Base-by-base conservation (phyloP, 2,888 invertebrate species). In the Priapulus caudatus region DNA sequence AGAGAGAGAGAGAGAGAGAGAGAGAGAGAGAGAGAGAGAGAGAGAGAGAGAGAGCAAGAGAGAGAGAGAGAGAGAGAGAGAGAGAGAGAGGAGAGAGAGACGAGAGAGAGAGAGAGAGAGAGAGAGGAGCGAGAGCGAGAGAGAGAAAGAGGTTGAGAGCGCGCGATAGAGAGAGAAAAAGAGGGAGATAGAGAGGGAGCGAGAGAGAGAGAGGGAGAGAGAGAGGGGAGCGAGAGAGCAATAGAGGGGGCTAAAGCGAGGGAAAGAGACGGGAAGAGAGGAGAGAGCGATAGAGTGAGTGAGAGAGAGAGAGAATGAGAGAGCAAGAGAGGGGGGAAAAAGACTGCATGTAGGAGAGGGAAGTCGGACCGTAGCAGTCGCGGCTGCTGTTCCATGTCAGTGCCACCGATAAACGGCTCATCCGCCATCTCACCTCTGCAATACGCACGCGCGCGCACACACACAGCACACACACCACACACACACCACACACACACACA, bases 1-100 rank as follows among this genome's bases (percentile, higher is more conserved):
- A 33, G 33, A 33, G 33, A 33, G 33, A 33, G 33, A 33, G 33
- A 33, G 33, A n/a, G n/a, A n/a, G n/a, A n/a, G n/a, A n/a, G n/a
- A n/a, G n/a, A n/a, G n/a, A n/a, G n/a, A n/a, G n/a, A n/a, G n/a
- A n/a, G n/a, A n/a, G n/a, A n/a, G n/a, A n/a, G n/a, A n/a, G n/a
- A n/a, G n/a, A n/a, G n/a, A n/a, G n/a, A n/a, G n/a, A n/a, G n/a
- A n/a, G n/a, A n/a, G n/a, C n/a, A n/a, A n/a, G 33, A 33, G 33
- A 33, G 33, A 33, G 33, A 33, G 33, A 33, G 33, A 33, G 33
- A 33, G 33, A 33, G 33, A 33, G 33, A 33, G 33, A 33, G 33
- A 33, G 33, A 33, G 33, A 33, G 33, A 33, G 33, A 33, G 33
- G n/a, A n/a, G n/a, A n/a, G n/a, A n/a, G n/a, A n/a, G n/a, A n/a